Conservation (phyloP, 2,888 invertebrate genomes). For the Crocallis elinguaria region DNA sequence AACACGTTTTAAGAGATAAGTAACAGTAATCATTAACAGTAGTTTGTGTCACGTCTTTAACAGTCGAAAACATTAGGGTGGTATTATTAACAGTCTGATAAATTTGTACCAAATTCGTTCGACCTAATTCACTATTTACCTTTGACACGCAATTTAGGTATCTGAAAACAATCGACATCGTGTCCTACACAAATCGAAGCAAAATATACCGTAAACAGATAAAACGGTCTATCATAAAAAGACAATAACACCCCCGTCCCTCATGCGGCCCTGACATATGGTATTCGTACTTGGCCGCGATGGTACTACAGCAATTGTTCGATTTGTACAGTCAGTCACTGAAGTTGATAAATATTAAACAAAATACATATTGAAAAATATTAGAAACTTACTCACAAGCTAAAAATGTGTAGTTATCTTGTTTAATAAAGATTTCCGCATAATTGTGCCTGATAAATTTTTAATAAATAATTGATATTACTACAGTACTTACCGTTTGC, state of each 20-base stretch:
- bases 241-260: constrained; percentile 30
- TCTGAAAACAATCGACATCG: constrained; percentile 4
- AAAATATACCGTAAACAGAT: constrained; percentile 4
- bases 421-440: too few species aligned
- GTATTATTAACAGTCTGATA: not conserved
- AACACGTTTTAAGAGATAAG: too few species aligned
- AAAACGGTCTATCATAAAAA: constrained; percentile 35
- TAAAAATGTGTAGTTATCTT: too few species aligned
- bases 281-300: constrained; percentile 30
- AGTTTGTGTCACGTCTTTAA: too few species aligned
- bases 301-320: constrained; percentile 18
- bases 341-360: not conserved
- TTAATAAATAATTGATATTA: too few species aligned
- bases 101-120: not conserved
- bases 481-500: too few species aligned
- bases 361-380: too few species aligned
- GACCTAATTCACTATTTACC: constrained; percentile 1
- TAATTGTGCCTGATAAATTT: too few species aligned
- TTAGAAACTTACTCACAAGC: too few species aligned
- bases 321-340: not conserved
- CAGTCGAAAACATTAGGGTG: not conserved
- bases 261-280: constrained; percentile 35
- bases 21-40: too few species aligned
- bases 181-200: constrained; percentile 11
- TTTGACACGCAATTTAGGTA: constrained; percentile 9